Conservation (phyloP, 2,888 invertebrate species). For the Caenorhabditis japonica region DNA sequence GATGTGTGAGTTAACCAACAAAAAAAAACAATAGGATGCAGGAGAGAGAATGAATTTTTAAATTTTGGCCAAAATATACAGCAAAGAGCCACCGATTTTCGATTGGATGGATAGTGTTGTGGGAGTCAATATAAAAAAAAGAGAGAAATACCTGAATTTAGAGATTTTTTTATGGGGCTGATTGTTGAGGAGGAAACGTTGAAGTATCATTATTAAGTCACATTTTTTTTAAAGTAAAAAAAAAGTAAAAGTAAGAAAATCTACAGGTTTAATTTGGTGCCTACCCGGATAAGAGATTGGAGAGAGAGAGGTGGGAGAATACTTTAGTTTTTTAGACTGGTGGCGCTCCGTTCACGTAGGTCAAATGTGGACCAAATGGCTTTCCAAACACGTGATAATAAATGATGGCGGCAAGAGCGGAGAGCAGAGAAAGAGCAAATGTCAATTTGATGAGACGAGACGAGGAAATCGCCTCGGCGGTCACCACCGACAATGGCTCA, state of each 20-base stretch:
- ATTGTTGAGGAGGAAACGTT: slow-evolving; percentile 6
- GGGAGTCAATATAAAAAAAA: slow-evolving; percentile 24
- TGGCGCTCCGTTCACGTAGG: slow-evolving; percentile 68
- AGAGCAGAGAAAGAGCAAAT: slow-evolving; percentile 54
- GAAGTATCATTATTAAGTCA: neutral
- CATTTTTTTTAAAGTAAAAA: slow-evolving; percentile 9
- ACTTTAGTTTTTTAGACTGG: slow-evolving; percentile 59
- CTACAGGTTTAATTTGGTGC: slow-evolving; percentile 48
- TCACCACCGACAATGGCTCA: slow-evolving; percentile 6
- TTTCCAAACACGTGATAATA: slow-evolving; percentile 56
- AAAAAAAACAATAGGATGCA: too few species aligned
- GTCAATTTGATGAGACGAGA: slow-evolving; percentile 53
- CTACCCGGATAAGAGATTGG: slow-evolving; percentile 46
- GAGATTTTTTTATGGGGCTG: slow-evolving; percentile 43
- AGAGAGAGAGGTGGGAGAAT: slow-evolving; percentile 11
- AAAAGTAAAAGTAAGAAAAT: slow-evolving; percentile 3
- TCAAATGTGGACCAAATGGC: slow-evolving; percentile 68
- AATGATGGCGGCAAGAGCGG: slow-evolving; percentile 62
- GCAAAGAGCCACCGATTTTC: slow-evolving; percentile 40
- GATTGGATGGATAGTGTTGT: slow-evolving; percentile 1
- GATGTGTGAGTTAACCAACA: too few species aligned
- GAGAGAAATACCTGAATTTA: slow-evolving; percentile 44
- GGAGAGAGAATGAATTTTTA: too few species aligned
- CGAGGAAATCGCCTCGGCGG: slow-evolving; percentile 41
- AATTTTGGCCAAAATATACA: slow-evolving; percentile 17